Evolutionary conservation across 2,888 invertebrate genomes (phyloP).

Genomic region (Tipula unca): DNA sequence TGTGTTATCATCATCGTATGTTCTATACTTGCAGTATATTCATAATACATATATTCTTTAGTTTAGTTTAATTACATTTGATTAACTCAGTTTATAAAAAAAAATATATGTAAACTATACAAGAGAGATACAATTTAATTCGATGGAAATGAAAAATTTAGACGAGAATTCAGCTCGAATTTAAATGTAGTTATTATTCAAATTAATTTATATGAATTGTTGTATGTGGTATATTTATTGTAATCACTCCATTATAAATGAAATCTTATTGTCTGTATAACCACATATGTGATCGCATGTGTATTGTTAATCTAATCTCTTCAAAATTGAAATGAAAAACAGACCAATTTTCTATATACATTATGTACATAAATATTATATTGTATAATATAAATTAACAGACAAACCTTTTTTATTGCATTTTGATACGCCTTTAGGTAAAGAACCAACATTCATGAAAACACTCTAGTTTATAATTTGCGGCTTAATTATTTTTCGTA

Average conservation of each 20-base stretch:
- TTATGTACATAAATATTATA: background rate
- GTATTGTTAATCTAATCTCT: background rate
- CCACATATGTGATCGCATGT: background rate
- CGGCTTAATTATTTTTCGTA: background rate
- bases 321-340: background rate
- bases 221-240: background rate
- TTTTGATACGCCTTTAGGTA: background rate
- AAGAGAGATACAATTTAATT: background rate
- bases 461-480: background rate
- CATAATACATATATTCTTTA: background rate
- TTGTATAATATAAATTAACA: background rate
- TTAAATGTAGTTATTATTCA: slow-evolving; percentile 2
- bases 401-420: slow-evolving; percentile 3
- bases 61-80: slow-evolving; percentile 14
- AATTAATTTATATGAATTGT: background rate
- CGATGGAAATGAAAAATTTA: background rate
- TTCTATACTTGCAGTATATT: background rate
- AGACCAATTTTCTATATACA: background rate
- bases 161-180: background rate
- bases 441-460: background rate
- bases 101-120: background rate
- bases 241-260: background rate
- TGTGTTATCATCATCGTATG: background rate
- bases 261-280: background rate
- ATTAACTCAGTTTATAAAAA: background rate